Evolutionary conservation across 2,888 invertebrate genomes (phyloP).

Genomic region (Scaptodrosophila latifasciaeformis): DNA sequence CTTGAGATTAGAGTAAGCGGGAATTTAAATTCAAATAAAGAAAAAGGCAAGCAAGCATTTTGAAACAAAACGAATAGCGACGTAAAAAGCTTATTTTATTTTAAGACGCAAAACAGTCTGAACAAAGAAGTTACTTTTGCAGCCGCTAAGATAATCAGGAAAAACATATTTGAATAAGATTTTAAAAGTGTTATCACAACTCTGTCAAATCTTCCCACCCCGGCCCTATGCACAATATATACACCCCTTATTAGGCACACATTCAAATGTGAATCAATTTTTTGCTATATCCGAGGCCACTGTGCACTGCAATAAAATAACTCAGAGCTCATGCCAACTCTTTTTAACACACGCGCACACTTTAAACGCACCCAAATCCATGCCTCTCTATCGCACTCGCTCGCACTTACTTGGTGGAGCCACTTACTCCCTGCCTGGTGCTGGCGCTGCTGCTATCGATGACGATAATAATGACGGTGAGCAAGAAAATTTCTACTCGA

Average conservation of each 20-base stretch:
- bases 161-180: too few species aligned
- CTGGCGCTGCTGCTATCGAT: constrained; percentile 40
- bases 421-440: neutral
- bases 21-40: constrained; percentile 54
- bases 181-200: too few species aligned
- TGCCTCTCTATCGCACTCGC: constrained; percentile 41
- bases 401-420: constrained; percentile 20
- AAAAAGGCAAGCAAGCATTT: constrained; percentile 20
- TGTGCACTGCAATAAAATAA: constrained; percentile 52
- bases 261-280: too few species aligned
- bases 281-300: constrained; percentile 29
- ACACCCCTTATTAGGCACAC: too few species aligned
- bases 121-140: constrained; percentile 43
- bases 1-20: constrained; percentile 46
- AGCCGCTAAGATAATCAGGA: too few species aligned
- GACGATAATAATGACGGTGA: constrained; percentile 62
- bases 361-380: constrained; percentile 61
- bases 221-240: too few species aligned
- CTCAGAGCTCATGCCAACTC: constrained; percentile 27
- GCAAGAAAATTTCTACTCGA: constrained; percentile 64
- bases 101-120: constrained; percentile 56
- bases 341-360: constrained; percentile 30
- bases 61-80: constrained; percentile 7
- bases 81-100: constrained; percentile 20
- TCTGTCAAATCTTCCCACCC: too few species aligned